Evolutionary conservation across 2,797 vertebrate species (phyloP).

Genomic region (Pyrocephalus nanus): DNA sequence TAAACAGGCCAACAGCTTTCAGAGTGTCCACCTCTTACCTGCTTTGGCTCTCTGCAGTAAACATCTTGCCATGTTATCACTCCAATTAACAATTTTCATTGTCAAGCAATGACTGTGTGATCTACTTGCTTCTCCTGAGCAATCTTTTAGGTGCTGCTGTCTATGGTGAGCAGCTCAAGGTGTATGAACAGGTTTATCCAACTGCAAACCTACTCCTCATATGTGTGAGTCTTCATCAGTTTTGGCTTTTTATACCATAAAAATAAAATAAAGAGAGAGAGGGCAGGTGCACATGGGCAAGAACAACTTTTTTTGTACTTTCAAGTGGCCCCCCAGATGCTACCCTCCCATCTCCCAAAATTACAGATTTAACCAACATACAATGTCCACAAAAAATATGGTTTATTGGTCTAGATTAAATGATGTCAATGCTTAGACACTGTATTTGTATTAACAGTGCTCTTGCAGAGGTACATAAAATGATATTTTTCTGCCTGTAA

Average conservation of each 20-base stretch:
- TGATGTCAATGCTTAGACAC: background rate
- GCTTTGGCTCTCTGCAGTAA: background rate
- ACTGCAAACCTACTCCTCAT: background rate
- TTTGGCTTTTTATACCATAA: background rate
- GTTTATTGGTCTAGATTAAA: slow-evolving; percentile 59
- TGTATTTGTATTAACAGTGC: background rate
- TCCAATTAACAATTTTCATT: background rate
- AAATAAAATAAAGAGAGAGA: background rate
- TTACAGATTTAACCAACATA: background rate
- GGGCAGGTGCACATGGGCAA: fast-evolving
- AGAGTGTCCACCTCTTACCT: background rate
- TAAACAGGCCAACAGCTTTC: background rate
- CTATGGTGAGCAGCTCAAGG: background rate
- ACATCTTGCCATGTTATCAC: background rate
- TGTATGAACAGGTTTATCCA: background rate
- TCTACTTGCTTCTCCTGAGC: background rate
- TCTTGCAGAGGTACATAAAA: background rate
- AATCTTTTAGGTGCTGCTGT: background rate
- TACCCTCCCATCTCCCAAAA: background rate
- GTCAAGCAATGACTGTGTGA: background rate
- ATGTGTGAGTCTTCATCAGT: background rate
- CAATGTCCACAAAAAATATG: background rate
- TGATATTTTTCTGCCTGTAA: background rate
- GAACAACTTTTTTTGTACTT: background rate
- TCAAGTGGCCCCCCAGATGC: fast-evolving